phyloP scores from a whole-genome alignment of 2,888 invertebrate species.

The Trichogramma dendrolimi region DNA sequence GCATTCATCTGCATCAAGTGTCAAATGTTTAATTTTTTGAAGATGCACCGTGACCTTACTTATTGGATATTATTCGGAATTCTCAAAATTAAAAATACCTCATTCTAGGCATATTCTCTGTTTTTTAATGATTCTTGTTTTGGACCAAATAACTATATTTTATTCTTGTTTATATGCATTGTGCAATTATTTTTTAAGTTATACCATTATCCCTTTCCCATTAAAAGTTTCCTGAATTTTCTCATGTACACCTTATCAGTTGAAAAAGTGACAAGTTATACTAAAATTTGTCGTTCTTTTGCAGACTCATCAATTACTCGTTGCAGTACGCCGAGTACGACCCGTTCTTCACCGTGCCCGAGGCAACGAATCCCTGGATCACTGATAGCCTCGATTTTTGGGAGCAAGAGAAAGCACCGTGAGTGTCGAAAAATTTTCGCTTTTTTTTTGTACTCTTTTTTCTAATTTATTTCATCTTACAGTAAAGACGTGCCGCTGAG shows the following conservation, averaged over 20 bases:
- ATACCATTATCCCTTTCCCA: background rate
- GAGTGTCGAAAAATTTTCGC: slow-evolving; percentile 41
- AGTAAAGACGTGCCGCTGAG: slow-evolving; percentile 90
- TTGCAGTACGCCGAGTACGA: slow-evolving; percentile 97
- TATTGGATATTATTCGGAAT: no score
- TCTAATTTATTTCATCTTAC: slow-evolving; percentile 25
- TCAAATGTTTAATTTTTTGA: no score
- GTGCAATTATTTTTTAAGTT: background rate
- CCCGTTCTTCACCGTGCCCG: slow-evolving; percentile 86
- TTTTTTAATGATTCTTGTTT: slow-evolving; percentile 5
- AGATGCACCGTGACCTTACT: no score
- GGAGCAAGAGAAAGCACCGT: slow-evolving; percentile 93
- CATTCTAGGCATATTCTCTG: no score
- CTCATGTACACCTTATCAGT: slow-evolving; percentile 2
- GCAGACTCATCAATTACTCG: slow-evolving; percentile 81
- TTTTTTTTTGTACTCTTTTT: background rate
- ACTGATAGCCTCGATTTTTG: slow-evolving; percentile 93
- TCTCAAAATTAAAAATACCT: no score
- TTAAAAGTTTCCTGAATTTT: background rate
- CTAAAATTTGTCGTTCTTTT: slow-evolving; percentile 21
- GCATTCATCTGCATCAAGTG: no score
- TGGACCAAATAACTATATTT: background rate
- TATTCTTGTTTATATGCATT: background rate
- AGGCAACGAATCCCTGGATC: slow-evolving; percentile 96
- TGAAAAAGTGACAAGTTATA: background rate